Base-by-base conservation (phyloP, 1,140 invertebrate genomes). In the Watersipora subatra region DNA sequence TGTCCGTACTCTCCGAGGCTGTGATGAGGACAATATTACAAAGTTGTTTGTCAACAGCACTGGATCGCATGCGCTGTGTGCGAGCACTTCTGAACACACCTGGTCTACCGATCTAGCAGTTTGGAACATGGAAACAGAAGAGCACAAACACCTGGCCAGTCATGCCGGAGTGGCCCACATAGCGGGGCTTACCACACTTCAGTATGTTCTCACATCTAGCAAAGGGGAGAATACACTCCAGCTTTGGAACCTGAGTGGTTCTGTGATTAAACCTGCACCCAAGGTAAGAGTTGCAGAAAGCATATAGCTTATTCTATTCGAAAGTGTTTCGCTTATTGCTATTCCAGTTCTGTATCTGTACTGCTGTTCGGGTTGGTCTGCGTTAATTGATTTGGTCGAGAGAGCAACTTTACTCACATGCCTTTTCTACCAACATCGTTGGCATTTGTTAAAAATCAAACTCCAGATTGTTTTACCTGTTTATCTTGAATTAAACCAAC, bases 81-180 rank as follows among this genome's bases (percentile, higher is more conserved):
- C 75, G 1, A 75, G 70, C 61, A 68, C 69, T 12, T 74, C 71
- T 1, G 67, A 71, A 27, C 63, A 70, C 12, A 76, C 70, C 56
- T 70, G 72, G 55, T 71, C 69, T 19, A 74, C 76, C 7, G 72
- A 78, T 67, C 72, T 79, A 22, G 73, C 73, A n/a, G 65, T 77
- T 0, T 79, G 76, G 76, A 79, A 79, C 64, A 63, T 79, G 26
- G 77, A 79, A 70, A 78, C 77, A 1, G 76, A 79, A 66, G 76
- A 78, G 56, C 77, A 79, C 66, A 79, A 78, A 67, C 77, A 79
- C 69, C 65, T 79, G 26, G 77, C 75, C 15, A 66, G 65, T n/a
- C 77, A 79, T 64, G 69, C 75, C 25, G 69, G 71, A 1, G 69
- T 75, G 17, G 71, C 72, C 55, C 67, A 68, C n/a, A 66, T 76